Evolutionary conservation across 2,113 vertebrate species (phyloP).

Genomic region (Ophiodon elongatus): DNA sequence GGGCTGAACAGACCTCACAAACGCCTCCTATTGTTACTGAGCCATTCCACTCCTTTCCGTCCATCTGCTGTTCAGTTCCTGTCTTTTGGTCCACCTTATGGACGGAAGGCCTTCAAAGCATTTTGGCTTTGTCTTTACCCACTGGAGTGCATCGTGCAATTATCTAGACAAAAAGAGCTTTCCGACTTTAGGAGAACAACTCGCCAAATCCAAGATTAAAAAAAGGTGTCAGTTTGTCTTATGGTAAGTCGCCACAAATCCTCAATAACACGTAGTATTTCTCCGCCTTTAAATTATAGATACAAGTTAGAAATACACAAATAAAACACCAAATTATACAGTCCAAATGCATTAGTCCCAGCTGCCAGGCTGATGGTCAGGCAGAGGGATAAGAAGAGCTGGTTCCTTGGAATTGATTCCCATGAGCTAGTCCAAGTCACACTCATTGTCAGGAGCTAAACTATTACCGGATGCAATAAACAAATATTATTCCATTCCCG

Average conservation of each 20-base stretch:
- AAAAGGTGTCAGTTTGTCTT: neutral
- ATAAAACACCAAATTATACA: conserved; percentile 1
- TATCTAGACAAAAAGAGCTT: conserved; percentile 54
- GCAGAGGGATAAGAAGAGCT: neutral
- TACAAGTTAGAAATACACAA: neutral
- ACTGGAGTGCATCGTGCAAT: conserved; percentile 32
- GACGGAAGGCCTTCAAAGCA: conserved; percentile 67
- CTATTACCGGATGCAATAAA: conserved; percentile 84
- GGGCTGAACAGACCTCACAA: conserved; percentile 66
- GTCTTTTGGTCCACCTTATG: conserved; percentile 63
- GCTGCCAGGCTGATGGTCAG: conserved; percentile 5
- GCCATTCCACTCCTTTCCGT: conserved; percentile 51
- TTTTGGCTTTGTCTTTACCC: conserved; percentile 69
- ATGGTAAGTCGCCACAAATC: neutral
- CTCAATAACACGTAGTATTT: neutral
- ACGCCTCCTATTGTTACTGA: conserved; percentile 69
- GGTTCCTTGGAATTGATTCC: conserved; percentile 35
- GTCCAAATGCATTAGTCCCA: neutral
- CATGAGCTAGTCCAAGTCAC: conserved; percentile 18
- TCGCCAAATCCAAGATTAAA: neutral
- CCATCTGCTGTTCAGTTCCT: conserved; percentile 80
- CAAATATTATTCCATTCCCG: conserved; percentile 82
- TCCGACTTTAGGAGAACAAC: conserved; percentile 34
- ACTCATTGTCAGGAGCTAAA: conserved; percentile 69
- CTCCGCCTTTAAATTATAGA: conserved; percentile 3